Conservation (phyloP, 2,797 vertebrate genomes). For the Fratercula arctica region DNA sequence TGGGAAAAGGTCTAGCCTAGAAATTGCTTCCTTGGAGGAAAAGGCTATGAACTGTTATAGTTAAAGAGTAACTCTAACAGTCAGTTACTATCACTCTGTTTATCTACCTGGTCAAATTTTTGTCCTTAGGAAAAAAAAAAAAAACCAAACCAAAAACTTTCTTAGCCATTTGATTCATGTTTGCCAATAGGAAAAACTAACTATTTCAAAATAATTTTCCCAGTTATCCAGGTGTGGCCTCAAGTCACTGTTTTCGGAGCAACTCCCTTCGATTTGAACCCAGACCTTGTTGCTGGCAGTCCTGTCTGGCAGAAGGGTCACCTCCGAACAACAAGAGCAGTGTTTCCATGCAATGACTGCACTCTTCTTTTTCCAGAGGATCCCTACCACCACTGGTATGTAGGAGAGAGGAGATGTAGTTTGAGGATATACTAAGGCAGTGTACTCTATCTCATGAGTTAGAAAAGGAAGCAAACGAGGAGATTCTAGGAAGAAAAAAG, state of each 20-base stretch:
- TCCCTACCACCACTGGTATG: not conserved
- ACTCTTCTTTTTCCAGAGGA: constrained; percentile 5
- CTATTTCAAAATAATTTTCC: not conserved
- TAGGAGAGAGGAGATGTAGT: not conserved
- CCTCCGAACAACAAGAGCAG: not conserved
- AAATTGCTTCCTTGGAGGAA: not conserved
- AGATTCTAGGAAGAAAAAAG: not conserved
- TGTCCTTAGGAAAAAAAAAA: not conserved
- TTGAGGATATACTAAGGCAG: not conserved
- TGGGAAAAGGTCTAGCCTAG: not conserved
- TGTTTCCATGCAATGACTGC: not conserved
- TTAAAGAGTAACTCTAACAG: not conserved
- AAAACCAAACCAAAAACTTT: not conserved
- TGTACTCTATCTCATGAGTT: not conserved
- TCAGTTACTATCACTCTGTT: not conserved
- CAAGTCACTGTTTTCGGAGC: not conserved
- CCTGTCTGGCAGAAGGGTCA: not conserved
- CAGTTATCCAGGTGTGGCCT: not conserved
- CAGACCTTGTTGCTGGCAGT: not conserved
- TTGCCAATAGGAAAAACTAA: not conserved
- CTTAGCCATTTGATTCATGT: not conserved
- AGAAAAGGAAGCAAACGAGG: not conserved
- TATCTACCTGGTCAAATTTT: not conserved
- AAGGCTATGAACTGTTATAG: not conserved
- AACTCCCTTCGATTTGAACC: not conserved